Conservation (phyloP, 2,113 vertebrate genomes). For the Arizona elegans region DNA sequence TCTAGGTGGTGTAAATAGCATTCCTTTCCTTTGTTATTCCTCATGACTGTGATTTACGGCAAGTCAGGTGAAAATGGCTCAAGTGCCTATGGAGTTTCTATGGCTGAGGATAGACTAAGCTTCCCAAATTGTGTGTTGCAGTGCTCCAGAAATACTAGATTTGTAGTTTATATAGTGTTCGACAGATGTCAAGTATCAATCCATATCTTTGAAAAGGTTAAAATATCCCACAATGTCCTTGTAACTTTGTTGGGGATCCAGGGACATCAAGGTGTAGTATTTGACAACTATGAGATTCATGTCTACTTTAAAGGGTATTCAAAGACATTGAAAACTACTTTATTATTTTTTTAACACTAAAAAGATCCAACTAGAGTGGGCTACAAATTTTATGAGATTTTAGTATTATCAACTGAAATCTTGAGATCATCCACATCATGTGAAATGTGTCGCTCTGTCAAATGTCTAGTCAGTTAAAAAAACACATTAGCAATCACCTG, state of each 20-base stretch:
- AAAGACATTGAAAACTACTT: background rate
- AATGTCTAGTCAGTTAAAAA: background rate
- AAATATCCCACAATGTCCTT: background rate
- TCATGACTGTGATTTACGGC: background rate
- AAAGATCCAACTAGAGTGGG: background rate
- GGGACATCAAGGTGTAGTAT: background rate
- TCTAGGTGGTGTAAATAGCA: background rate
- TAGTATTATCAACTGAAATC: background rate
- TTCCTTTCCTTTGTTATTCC: background rate
- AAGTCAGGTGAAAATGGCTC: background rate
- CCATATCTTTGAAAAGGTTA: background rate
- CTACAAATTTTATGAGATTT: background rate
- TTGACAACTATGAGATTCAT: background rate
- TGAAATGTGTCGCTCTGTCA: background rate
- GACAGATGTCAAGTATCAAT: background rate
- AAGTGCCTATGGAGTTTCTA: background rate
- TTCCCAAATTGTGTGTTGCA: background rate
- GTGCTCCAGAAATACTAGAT: background rate
- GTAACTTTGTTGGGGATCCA: background rate
- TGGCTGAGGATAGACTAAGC: background rate
- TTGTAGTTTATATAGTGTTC: background rate
- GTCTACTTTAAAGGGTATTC: background rate
- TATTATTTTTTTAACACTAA: background rate
- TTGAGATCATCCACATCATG: background rate
- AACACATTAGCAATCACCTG: background rate